Evolutionary conservation across 2,888 invertebrate species (phyloP), one percentile per base, ranked within the genome.

Genomic region (Phortica magna): DNA sequence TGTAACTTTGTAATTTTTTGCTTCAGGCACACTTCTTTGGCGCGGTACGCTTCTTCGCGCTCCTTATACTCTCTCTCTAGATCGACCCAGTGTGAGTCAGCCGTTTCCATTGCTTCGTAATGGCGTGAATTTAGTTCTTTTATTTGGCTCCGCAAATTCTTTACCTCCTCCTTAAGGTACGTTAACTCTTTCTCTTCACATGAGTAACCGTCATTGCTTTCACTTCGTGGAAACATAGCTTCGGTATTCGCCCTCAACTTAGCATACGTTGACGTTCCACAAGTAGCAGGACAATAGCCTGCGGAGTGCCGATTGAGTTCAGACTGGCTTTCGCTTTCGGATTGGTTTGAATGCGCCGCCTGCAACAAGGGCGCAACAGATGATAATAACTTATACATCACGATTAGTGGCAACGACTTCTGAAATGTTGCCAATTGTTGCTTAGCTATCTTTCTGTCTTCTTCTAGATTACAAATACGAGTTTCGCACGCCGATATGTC

Each of bases 11-110:
- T 87, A 75, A 94, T 94, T 91, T 93, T 93, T 80, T 93, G 93
- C 79, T 93, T 93, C 19, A 94, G 91, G 72, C 92, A 88, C 0
- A 85, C 83, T 86, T 94, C 93, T 9, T 92, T 92, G 5, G 90
- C 88, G 90, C 57, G 93, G 73, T 80, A 92, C 19, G 93, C 93
- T 64, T 93, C 91, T 53, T 95, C 93, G 82, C 93, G 94, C 83
- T 93, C 93, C 89, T 94, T 94, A 83, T 94, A 95, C 0, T 94
- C 93, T 9, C 93, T 93, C 86, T 94, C 95, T 93, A 95, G 93
- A 84, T 95, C 95, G 0, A 94, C 94, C 94, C 95, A 95, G 91
- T 95, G 94, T 77, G 95, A 94, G 79, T 95, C 95, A 0, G 95
- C 95, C 77, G 95, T 94, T 76, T 95, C 94, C 87, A 96, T 90